These are phyloP conservation scores for Lipophrys pholis DNA, from an alignment of 2,113 vertebrate genomes.

Conservation along the genomic window DNA sequence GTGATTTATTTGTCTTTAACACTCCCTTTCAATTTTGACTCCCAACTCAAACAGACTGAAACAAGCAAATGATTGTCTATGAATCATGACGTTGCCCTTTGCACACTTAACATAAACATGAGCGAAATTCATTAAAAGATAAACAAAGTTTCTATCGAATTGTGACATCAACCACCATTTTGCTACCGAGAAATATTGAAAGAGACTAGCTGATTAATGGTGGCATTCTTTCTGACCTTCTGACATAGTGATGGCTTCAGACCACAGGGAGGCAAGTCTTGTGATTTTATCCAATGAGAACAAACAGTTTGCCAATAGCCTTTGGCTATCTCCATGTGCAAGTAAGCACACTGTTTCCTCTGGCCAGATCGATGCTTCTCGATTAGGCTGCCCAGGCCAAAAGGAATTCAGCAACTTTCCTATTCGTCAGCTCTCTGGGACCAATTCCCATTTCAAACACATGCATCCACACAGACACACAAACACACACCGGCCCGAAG, in stretches of 20 bases:
- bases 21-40: too few relatives aligned
- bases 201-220: slow-evolving; percentile 49
- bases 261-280: slow-evolving; percentile 61
- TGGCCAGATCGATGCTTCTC: slow-evolving; percentile 67
- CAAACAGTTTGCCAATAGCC: slow-evolving; percentile 76
- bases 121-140: slow-evolving; percentile 16
- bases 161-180: slow-evolving; percentile 31
- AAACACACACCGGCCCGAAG: background rate
- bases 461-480: slow-evolving; percentile 22
- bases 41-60: background rate
- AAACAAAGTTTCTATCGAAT: slow-evolving; percentile 17
- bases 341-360: slow-evolving; percentile 69
- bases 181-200: slow-evolving; percentile 47
- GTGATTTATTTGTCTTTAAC: too few relatives aligned
- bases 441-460: slow-evolving; percentile 28
- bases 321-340: slow-evolving; percentile 69
- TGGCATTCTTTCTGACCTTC: slow-evolving; percentile 61
- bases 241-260: slow-evolving; percentile 61
- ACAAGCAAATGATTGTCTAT: background rate
- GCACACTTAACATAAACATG: slow-evolving; percentile 7
- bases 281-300: slow-evolving; percentile 71
- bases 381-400: slow-evolving; percentile 57
- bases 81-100: background rate
- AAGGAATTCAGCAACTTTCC: slow-evolving; percentile 40
- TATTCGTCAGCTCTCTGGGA: slow-evolving; percentile 39